Base-by-base conservation (phyloP, 2,113 vertebrate species). In the Mastomys natalensis region DNA sequence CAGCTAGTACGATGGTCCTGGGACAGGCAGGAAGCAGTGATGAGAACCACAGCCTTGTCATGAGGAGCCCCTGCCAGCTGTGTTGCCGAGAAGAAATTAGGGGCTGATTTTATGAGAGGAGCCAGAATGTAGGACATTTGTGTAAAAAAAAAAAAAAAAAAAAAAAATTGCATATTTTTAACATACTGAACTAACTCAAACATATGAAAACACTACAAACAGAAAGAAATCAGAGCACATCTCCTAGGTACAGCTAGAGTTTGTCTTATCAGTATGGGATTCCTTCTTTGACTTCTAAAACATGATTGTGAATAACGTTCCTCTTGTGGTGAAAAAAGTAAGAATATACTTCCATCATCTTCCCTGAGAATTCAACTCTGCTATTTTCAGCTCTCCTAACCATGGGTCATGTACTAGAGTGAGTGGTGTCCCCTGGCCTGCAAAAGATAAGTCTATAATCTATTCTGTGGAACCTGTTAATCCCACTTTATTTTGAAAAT, bases 131-230 rank as follows among this genome's bases (percentile, higher is more conserved):
- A 45, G 9, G 77, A 73, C 40, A 60, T 81, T 68, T 34, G 24
- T 76, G n/a, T 95, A 85, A 95, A 80, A 88, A 51, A 24, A 37
- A 66, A 40, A 90, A 58, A 85, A 95, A 80, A 88, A 51, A 24
- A 37, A 66, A 40, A 90, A 58, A 21, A 37, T 55, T 92, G 43
- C 11, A n/a, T 45, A 40, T 88, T 93, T 87, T 92, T 43, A 80
- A 34, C 24, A 43, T 74, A 58, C 9, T 90, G 55, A 90, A 22
- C 48, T 51, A 92, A 90, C 22, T 92, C 70, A 80, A 43, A 85
- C n/a, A n/a, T 88, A 12, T 51, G 73, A 82, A 77, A 90, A n/a
- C 26, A 16, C 29, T 53, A 40, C 26, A 68, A 24, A 1, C 43
- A 7, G n/a, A 90, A 45, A 29, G 10, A 40, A 90, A 40, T 70